Percentiles rank a stretch among this genome's conserved stretches.
Evolutionary conservation across 2,888 invertebrate genomes (phyloP).

Genomic region (Trimorus sp.): DNA sequence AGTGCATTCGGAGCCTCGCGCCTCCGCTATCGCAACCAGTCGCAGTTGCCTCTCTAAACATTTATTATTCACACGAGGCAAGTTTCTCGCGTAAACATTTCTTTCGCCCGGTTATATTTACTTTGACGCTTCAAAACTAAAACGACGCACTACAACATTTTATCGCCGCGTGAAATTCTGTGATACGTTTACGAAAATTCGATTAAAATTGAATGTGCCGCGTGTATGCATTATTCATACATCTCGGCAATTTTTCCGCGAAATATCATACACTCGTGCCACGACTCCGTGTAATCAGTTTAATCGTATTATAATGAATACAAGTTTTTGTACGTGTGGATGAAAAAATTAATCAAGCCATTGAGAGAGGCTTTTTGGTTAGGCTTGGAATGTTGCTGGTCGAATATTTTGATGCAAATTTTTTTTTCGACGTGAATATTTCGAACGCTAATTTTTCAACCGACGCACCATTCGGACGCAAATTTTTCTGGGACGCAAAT

Average conservation of each 20-base stretch:
- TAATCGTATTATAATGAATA: too few relatives aligned
- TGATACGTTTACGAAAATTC: conserved; percentile 13
- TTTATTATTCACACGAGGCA: conserved; percentile 69
- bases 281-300: too few relatives aligned
- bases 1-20: conserved; percentile 75
- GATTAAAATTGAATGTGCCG: conserved; percentile 5
- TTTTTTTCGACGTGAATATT: too few relatives aligned
- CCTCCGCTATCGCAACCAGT: conserved; percentile 71
- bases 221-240: neutral
- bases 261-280: too few relatives aligned
- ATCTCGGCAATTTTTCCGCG: neutral
- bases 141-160: conserved; percentile 56
- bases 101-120: conserved; percentile 48
- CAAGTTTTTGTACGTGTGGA: too few relatives aligned
- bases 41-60: conserved; percentile 58
- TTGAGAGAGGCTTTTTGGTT: too few relatives aligned
- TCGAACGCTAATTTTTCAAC: too few relatives aligned
- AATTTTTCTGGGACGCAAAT: too few relatives aligned
- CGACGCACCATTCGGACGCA: too few relatives aligned
- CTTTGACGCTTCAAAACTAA: conserved; percentile 41
- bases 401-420: too few relatives aligned
- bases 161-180: conserved; percentile 45
- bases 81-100: conserved; percentile 43
- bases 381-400: too few relatives aligned
- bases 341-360: too few relatives aligned